Base-by-base conservation (phyloP, 2,797 vertebrate genomes). In the Euphonia xanthogaster region DNA sequence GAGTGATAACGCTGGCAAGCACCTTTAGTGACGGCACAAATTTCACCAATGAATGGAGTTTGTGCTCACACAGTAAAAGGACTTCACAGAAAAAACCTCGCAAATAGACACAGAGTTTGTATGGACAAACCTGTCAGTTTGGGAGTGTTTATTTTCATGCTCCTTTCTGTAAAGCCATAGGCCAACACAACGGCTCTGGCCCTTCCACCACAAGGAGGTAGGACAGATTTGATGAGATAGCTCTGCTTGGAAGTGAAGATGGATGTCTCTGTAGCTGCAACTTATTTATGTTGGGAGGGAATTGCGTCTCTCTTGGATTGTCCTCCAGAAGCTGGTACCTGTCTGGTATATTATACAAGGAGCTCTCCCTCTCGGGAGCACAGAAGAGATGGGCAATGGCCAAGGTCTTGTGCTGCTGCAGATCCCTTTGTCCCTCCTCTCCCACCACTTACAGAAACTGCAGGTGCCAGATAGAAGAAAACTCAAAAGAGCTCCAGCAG, bases 1-100 rank as follows among this genome's bases (percentile, higher is more conserved):
- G 20, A 61, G 9, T 0, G 0, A 30, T 50, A 39, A 66, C 20
- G n/a, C 14, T 12, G 17, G 22, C 21, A 68, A 84, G 44, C 6
- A 31, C 18, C 63, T 79, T 76, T 31, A 66, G 40, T 30, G 53
- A 65, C 71, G 54, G 65, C 18, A 57, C 3, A 27, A 1, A 27
- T 61, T 66, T 54, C 55, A 47, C 16, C 31, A 45, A 6, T 35
- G 35, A 84, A 47, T 17, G 23, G 57, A 88, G 14, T 24, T 31
- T n/a, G 19, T 37, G 31, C 21, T 92, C 45, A 28, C 30, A 15
- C 25, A 23, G 19, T 35, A 33, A 51, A 85, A 79, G 44, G 12
- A 40, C 44, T 73, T 73, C 22, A 79, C 31, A 45, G 48, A 63
- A 48, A 44, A 22, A 86, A 54, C 6, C 25, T 33, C 12, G 17